A percentile compares a stretch with the other conserved stretches of the same genome.
phyloP scores from a whole-genome alignment of 2,797 vertebrate genomes.

The Myotis findleyi region DNA sequence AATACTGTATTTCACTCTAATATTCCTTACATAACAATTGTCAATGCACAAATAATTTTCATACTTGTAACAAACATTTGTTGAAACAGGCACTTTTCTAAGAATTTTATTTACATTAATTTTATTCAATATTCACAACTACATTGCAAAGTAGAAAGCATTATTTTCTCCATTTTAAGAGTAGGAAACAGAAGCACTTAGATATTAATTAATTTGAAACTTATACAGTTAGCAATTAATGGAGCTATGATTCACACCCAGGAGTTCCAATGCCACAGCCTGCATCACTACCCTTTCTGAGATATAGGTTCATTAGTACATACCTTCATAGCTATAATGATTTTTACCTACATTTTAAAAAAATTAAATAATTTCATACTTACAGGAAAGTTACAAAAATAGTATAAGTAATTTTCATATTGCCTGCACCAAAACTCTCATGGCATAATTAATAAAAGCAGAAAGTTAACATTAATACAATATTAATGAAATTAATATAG shows the following conservation, averaged over 20 bases:
- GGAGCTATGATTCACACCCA: not conserved
- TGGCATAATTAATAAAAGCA: not conserved
- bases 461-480: not conserved
- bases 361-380: constrained; percentile 29
- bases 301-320: not conserved
- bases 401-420: not conserved
- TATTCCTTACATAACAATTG: not conserved
- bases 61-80: constrained; percentile 16
- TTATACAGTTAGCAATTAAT: not conserved
- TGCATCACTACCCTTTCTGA: not conserved
- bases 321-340: not conserved
- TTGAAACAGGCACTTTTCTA: not conserved
- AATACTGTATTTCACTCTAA: not conserved
- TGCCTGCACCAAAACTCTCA: not conserved
- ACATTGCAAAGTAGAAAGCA: not conserved
- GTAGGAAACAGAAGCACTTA: constrained; percentile 32
- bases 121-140: not conserved
- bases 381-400: not conserved
- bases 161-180: not conserved
- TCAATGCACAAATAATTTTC: not conserved
- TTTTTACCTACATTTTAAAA: not conserved
- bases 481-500: not conserved
- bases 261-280: not conserved
- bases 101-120: not conserved
- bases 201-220: constrained; percentile 20